Evolutionary conservation across 2,888 invertebrate genomes (phyloP), one percentile per base, ranked within the genome.

Genomic region (Drosophila mimica): DNA sequence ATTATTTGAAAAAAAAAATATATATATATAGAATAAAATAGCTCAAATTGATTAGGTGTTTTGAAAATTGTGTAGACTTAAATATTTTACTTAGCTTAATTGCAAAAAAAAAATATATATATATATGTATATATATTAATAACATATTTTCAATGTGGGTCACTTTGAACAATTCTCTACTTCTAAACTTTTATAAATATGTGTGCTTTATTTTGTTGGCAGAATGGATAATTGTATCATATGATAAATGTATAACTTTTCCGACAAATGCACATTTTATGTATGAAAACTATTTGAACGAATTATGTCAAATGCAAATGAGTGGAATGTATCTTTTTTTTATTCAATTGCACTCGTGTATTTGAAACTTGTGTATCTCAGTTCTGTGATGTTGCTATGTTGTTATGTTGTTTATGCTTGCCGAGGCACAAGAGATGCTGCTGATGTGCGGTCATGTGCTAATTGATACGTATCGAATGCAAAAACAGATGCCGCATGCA

Each of bases 381-480:
- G 20, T 52, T 56, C 30, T n/a, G 38, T 36, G 34, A 15, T 30
- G 28, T 13, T 38, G 53, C 11, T 38, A 43, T 69, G 56, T 43
- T 49, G 49, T 25, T 38, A 43, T 69, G 59, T 43, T 49, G 49
- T 25, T 66, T 31, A 69, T 60, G 77, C 43, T 68, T 43, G 51
- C 9, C 51, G 31, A 33, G 34, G 65, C 59, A 66, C 51, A 69
- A 65, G 52, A 52, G 65, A 56, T 56, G 31, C 33, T 68, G n/a
- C 30, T 40, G 31, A 30, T 57, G 20, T 51, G 66, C 49, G 71
- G 17, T 46, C 52, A 60, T 56, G 51, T 63, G 66, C 54, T 79
- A 76, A 81, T 73, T 79, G 70, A 79, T 76, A 70, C 53, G 81
- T 64, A 70, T 76, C 57, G 71, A 74, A 74, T 74, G 71, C 54